These are phyloP conservation scores for Drosophila micromelanica DNA, from an alignment of 1,140 invertebrate genomes.

Conservation along the genomic window DNA sequence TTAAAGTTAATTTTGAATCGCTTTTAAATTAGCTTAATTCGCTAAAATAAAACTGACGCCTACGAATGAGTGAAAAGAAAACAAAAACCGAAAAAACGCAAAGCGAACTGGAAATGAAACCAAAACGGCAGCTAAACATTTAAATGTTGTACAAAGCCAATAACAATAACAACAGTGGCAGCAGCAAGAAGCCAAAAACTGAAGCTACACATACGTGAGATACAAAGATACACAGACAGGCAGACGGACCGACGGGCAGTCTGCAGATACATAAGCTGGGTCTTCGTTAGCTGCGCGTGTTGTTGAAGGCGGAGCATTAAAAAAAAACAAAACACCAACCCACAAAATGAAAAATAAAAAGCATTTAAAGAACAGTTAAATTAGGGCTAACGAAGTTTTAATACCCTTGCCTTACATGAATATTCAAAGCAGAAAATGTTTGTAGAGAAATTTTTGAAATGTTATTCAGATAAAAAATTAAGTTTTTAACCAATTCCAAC, in stretches of 20 bases:
- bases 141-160: slow-evolving; percentile 81
- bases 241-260: slow-evolving; percentile 35
- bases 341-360: slow-evolving; percentile 41
- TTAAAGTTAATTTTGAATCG: slow-evolving; percentile 84
- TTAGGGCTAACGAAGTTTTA: background rate
- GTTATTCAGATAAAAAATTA: no score
- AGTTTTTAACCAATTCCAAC: no score
- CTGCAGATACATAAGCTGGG: slow-evolving; percentile 69
- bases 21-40: slow-evolving; percentile 84
- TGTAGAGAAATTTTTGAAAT: no score
- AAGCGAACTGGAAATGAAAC: slow-evolving; percentile 47
- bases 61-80: slow-evolving; percentile 55
- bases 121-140: slow-evolving; percentile 81
- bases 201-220: slow-evolving; percentile 46
- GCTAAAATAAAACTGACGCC: slow-evolving; percentile 82
- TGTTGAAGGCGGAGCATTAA: slow-evolving; percentile 23
- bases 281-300: slow-evolving; percentile 30
- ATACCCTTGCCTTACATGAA: background rate
- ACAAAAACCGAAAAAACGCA: slow-evolving; percentile 16
- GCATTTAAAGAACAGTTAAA: slow-evolving; percentile 41
- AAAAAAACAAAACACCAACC: slow-evolving; percentile 5
- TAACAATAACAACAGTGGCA: slow-evolving; percentile 61
- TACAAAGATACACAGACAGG: slow-evolving; percentile 46
- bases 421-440: no score
- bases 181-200: slow-evolving; percentile 32